Evolutionary conservation across 2,888 invertebrate genomes (phyloP).

Genomic region (Drosophila anceps): DNA sequence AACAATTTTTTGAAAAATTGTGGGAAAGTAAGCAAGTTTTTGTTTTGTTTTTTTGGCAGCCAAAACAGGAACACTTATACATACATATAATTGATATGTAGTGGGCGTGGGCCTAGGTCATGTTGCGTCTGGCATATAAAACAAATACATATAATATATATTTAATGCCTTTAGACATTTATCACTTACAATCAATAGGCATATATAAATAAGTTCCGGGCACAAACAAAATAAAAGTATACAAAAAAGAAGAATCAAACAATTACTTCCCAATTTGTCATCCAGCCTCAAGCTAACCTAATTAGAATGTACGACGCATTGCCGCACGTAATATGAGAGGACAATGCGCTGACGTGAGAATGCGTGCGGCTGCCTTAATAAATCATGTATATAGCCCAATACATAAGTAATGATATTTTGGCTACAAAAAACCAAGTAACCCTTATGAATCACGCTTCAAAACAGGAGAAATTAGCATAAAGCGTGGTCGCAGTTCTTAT

Average conservation of each 20-base stretch:
- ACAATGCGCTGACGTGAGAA: slow-evolving; percentile 51
- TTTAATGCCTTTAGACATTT: slow-evolving; percentile 21
- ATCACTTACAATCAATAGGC: slow-evolving; percentile 52
- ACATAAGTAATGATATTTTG: not conserved
- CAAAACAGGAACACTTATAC: slow-evolving; percentile 21
- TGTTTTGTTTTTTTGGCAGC: slow-evolving; percentile 26
- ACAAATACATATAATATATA: slow-evolving; percentile 7
- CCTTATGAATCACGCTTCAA: not conserved
- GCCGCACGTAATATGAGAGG: slow-evolving; percentile 49
- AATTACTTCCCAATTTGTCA: slow-evolving; percentile 74
- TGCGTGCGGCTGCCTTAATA: slow-evolving; percentile 39
- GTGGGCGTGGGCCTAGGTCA: slow-evolving; percentile 14
- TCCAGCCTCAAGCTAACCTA: slow-evolving; percentile 31
- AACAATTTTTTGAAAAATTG: slow-evolving; percentile 32
- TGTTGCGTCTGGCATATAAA: slow-evolving; percentile 21
- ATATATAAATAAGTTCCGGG: slow-evolving; percentile 64
- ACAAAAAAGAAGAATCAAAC: slow-evolving; percentile 26
- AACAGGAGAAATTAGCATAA: not conserved
- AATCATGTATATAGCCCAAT: slow-evolving; percentile 41
- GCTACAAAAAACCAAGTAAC: not conserved
- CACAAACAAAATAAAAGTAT: slow-evolving; percentile 18
- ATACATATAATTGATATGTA: not conserved
- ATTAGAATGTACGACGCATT: slow-evolving; percentile 55
- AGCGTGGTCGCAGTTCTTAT: not conserved
- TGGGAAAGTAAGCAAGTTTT: slow-evolving; percentile 53